Conservation (phyloP, 2,888 invertebrate genomes). For the Parnassius glacialis region DNA sequence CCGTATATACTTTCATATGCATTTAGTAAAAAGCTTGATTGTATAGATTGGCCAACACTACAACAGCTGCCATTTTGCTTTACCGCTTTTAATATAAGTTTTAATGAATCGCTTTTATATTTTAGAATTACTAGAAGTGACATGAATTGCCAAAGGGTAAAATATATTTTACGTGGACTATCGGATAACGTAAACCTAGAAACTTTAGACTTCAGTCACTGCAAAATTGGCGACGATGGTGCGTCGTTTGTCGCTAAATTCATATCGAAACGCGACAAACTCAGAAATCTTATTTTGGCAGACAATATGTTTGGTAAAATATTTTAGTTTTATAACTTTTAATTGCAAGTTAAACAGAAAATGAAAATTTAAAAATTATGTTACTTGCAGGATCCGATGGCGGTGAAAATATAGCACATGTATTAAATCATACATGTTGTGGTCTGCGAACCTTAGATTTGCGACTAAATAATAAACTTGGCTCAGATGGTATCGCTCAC, state of each 20-base stretch:
- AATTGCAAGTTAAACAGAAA: not conserved
- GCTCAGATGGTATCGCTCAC: conserved; percentile 70
- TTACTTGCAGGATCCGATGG: conserved; percentile 57
- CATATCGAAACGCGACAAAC: conserved; percentile 66
- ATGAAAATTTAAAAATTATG: not conserved
- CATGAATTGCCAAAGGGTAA: conserved; percentile 69
- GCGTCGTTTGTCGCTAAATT: conserved; percentile 82
- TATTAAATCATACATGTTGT: conserved; percentile 64
- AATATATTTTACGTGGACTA: conserved; percentile 67
- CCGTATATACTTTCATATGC: no score
- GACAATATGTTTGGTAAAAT: conserved; percentile 76
- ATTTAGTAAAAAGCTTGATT: no score
- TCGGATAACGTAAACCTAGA: conserved; percentile 64
- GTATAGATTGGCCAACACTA: no score
- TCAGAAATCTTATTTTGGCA: conserved; percentile 70
- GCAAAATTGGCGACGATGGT: conserved; percentile 82
- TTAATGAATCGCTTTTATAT: conserved; percentile 17
- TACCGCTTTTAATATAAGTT: not conserved
- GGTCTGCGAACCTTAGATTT: conserved; percentile 64
- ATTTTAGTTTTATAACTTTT: not conserved
- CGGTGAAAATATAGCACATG: conserved; percentile 64
- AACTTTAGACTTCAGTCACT: conserved; percentile 84
- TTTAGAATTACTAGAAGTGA: conserved; percentile 71
- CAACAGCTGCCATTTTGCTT: no score
- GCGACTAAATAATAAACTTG: conserved; percentile 65